Conservation (phyloP, 2,113 vertebrate genomes). For the Leucopternis melanops region DNA sequence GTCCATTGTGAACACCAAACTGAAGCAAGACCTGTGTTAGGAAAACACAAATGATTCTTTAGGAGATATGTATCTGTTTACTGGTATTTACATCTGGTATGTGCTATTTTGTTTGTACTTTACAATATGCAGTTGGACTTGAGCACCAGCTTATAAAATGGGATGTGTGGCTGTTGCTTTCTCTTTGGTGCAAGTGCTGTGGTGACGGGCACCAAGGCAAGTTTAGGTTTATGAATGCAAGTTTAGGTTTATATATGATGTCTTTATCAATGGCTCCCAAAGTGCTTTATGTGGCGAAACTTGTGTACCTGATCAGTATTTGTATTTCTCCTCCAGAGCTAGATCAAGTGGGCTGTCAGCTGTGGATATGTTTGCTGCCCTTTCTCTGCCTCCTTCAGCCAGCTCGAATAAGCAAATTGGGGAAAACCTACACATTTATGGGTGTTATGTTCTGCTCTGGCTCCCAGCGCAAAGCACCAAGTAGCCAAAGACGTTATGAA, state of each 20-base stretch:
- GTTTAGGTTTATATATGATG: background rate
- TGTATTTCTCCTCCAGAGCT: background rate
- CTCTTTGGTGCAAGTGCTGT: background rate
- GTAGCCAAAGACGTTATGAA: background rate
- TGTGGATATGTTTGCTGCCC: background rate
- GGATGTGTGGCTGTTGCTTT: background rate
- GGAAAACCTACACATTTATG: background rate
- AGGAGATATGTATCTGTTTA: background rate
- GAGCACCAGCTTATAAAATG: background rate
- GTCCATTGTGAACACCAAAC: background rate
- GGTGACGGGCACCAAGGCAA: background rate
- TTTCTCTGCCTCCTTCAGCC: background rate
- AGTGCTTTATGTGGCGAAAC: background rate
- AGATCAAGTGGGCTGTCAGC: background rate
- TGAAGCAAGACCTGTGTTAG: background rate
- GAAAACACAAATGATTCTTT: background rate
- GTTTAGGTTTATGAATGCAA: background rate
- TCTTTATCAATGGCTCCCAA: background rate
- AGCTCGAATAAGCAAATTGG: background rate
- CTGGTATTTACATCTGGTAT: background rate
- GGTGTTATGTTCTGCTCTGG: background rate
- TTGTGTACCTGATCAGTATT: background rate
- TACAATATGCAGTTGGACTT: background rate
- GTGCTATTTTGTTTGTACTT: background rate
- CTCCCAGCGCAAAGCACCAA: background rate